Evolutionary conservation across 1,140 invertebrate species (phyloP), one percentile per base, ranked within the genome.

Genomic region (Platyscapa corneri): DNA sequence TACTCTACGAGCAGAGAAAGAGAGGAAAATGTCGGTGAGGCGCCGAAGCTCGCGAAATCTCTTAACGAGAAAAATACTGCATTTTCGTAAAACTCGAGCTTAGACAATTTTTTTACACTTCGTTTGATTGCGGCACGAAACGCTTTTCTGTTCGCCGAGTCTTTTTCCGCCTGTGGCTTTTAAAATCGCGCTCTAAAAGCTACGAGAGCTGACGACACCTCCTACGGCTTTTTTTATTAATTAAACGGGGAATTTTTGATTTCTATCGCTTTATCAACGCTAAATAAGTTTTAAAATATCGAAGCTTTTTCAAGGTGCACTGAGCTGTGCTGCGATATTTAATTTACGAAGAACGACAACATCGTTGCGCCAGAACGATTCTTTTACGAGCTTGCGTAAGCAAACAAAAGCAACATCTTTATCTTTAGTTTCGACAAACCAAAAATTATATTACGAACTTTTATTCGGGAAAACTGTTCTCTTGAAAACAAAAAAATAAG

Each of bases 11-110:
- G 34, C 23, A 42, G 32, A 16, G 79, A n/a, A 34, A 32, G 46
- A 72, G 42, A 72, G 64, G 75, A 70, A 80, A 81, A 72, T 70
- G 42, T 80, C 32, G 42, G 37, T n/a, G 30, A 49, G 65, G 74
- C 46, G 56, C 74, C n/a, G 49, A 70, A 67, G 65, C 30, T 39
- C 37, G 72, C 49, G 34, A 64, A 70, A 78, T 64, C 42, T 81
- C 56, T 42, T 75, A 82, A 81, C 42, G 74, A 83, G 81, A 86
- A 82, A 86, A 78, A 86, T 20, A 79, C 8, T 30, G 56, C 56
- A 32, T 82, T 86, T 60, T 75, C 32, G 23, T 14, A 23, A 76
- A 82, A 46, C 14, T 67, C n/a, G 60, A 77, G 64, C 75, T 67
- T 37, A 64, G 82, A 83, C 34, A 76, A 83, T 76, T 75, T 82